phyloP scores from a whole-genome alignment of 2,888 invertebrate genomes.

The Dryobotodes eremita region DNA sequence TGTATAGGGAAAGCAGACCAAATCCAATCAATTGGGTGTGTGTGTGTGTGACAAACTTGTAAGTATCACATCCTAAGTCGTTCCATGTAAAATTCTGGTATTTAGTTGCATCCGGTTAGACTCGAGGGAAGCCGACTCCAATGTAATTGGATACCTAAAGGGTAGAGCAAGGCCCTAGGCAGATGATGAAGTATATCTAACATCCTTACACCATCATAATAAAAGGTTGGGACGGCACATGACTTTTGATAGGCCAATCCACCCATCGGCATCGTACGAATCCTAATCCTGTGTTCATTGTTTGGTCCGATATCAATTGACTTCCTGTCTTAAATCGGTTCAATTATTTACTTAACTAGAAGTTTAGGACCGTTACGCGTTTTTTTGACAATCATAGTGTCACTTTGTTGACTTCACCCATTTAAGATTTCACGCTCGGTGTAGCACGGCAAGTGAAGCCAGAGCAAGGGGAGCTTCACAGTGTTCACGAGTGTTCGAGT shows the following conservation, averaged over 20 bases:
- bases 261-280: not conserved
- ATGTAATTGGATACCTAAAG: not conserved
- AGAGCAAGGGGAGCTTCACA: slow-evolving; percentile 66
- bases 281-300: slow-evolving; percentile 1
- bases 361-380: slow-evolving; percentile 46
- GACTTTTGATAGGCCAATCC: not conserved
- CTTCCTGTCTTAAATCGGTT: slow-evolving; percentile 46
- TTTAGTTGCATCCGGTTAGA: not conserved
- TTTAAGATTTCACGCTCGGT: slow-evolving; percentile 82
- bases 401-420: slow-evolving; percentile 68
- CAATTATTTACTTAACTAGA: slow-evolving; percentile 53
- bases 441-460: slow-evolving; percentile 76
- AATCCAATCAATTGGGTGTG: not conserved
- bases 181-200: not conserved
- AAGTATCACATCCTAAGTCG: not conserved
- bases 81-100: not conserved
- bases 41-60: not conserved
- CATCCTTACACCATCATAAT: not conserved
- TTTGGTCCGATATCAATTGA: slow-evolving; percentile 46
- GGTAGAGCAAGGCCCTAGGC: not conserved
- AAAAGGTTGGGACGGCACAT: not conserved
- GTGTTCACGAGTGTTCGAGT: slow-evolving; percentile 51
- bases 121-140: not conserved
- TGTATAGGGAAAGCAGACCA: not conserved
- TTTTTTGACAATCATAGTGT: slow-evolving; percentile 58